Conservation (phyloP, 35 echinoderm and acorn worm genomes). For the Ophioderma brevispina region DNA sequence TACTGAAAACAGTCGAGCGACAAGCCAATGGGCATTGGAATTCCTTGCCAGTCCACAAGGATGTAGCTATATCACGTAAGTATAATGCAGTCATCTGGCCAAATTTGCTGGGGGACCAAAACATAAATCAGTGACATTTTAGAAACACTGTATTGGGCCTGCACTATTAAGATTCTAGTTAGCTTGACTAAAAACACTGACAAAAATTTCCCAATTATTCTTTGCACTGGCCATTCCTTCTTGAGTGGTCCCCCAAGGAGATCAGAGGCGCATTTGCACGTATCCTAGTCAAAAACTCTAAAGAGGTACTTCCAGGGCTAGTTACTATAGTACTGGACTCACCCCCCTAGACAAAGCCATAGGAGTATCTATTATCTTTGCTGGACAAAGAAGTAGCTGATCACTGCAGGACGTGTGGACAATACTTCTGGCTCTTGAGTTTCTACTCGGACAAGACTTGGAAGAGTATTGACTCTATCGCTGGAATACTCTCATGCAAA, state of each 20-base stretch:
- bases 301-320: constrained; percentile 58
- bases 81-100: too few species aligned
- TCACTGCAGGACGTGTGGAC: constrained; percentile 79
- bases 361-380: constrained; percentile 77
- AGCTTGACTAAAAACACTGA: neutral
- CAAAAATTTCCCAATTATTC: neutral
- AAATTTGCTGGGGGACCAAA: too few species aligned
- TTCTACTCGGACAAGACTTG: constrained; percentile 81
- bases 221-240: constrained; percentile 62
- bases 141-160: too few species aligned
- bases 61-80: constrained; percentile 62
- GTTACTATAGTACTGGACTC: constrained; percentile 47
- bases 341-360: constrained; percentile 50
- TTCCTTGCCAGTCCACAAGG: constrained; percentile 64
- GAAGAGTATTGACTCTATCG: too few species aligned
- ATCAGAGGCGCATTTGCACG: constrained; percentile 68
- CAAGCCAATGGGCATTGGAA: constrained; percentile 61
- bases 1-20: constrained; percentile 57
- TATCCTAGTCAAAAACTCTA: constrained; percentile 62
- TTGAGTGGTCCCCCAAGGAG: constrained; percentile 84
- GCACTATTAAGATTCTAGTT: too few species aligned
- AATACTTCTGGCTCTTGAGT: constrained; percentile 95
- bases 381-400: constrained; percentile 88
- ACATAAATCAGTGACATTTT: too few species aligned
- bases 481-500: too few species aligned